Percentiles rank a stretch among this genome's conserved stretches.
Conservation (phyloP, 2,888 invertebrate genomes). For the Machimus atricapillus region DNA sequence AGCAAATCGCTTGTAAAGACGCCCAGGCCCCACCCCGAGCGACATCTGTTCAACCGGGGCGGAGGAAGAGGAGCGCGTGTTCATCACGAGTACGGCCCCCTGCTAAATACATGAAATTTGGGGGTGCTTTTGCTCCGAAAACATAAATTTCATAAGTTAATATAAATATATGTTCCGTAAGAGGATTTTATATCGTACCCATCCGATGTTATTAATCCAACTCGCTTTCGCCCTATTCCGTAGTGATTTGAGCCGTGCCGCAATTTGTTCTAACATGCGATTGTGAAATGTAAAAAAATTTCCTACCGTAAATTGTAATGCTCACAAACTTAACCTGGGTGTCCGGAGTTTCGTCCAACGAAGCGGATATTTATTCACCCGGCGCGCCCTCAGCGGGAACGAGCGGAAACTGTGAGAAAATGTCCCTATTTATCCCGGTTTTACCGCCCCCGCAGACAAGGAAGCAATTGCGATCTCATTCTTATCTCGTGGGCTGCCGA, state of each 20-base stretch:
- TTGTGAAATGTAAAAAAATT: constrained; percentile 36
- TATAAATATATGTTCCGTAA: constrained; percentile 21
- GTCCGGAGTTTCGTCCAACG: neutral
- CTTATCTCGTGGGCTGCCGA: neutral
- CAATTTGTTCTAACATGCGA: constrained; percentile 17
- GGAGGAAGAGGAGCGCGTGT: neutral
- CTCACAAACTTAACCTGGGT: neutral
- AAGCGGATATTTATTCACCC: constrained; percentile 9
- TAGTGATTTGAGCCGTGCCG: neutral
- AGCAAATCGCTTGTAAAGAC: neutral
- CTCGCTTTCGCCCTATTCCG: neutral
- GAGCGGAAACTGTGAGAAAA: neutral
- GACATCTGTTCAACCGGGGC: neutral
- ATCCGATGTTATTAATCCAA: constrained; percentile 19
- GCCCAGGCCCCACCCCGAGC: neutral
- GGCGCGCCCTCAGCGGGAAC: neutral
- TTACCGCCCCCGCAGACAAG: neutral
- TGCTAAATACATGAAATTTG: neutral
- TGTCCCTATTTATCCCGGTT: neutral
- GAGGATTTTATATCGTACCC: constrained; percentile 12
- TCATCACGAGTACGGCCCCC: neutral
- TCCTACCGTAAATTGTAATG: constrained; percentile 16
- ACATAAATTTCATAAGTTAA: constrained; percentile 36
- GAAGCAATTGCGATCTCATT: constrained; percentile 5
- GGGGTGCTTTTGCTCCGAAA: neutral